Conservation (phyloP, 2,797 vertebrate genomes). For the Taeniopygia guttata region DNA sequence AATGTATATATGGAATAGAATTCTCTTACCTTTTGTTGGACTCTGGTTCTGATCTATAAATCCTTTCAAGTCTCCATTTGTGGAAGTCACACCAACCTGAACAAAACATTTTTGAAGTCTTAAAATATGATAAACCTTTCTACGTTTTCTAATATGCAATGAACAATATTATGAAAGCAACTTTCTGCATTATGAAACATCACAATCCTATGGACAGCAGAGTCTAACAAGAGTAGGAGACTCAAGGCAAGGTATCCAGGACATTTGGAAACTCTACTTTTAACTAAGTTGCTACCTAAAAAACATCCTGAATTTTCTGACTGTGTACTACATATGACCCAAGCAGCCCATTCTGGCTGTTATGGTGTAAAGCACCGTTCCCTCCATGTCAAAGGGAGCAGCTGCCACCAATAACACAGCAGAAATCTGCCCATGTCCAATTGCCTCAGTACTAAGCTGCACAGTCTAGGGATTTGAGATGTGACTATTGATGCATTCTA, state of each 20-base stretch:
- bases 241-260: neutral
- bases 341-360: neutral
- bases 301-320: neutral
- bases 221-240: neutral
- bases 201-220: neutral
- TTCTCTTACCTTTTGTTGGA: conserved; percentile 80
- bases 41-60: conserved; percentile 81
- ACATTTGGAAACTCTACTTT: neutral
- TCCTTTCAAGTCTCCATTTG: conserved; percentile 81
- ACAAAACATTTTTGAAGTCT: conserved; percentile 65
- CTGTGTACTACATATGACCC: neutral
- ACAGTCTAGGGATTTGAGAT: neutral
- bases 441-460: neutral
- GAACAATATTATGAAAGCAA: neutral
- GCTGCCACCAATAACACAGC: neutral
- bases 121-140: conserved; percentile 25
- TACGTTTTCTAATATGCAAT: neutral
- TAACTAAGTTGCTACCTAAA: neutral
- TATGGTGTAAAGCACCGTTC: neutral
- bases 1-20: neutral
- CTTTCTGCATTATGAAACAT: neutral
- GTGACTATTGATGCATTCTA: neutral
- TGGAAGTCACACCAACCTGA: conserved; percentile 78
- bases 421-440: neutral
- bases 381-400: neutral